Evolutionary conservation across 2,888 invertebrate genomes (phyloP).

Genomic region (Napeogenes sylphis): DNA sequence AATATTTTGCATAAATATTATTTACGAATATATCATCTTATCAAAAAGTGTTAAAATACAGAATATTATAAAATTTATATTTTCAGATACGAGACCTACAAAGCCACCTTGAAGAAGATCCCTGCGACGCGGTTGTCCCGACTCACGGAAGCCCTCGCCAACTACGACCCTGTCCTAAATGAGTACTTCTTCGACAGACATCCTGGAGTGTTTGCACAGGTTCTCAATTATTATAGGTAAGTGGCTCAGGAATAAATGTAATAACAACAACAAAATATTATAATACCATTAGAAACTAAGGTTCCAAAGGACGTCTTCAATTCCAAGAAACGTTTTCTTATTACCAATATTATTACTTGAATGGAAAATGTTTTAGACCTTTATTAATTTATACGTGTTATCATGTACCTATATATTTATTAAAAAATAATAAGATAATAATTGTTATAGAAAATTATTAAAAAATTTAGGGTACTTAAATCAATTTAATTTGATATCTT

Average conservation of each 20-base stretch:
- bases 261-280: too few species aligned
- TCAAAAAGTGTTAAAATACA: background rate
- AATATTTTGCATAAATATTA: background rate
- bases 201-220: conserved; percentile 93
- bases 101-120: conserved; percentile 91
- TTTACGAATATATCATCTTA: background rate
- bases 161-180: conserved; percentile 92
- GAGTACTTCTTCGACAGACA: conserved; percentile 91
- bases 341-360: too few species aligned
- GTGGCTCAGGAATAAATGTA: background rate
- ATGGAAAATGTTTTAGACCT: background rate
- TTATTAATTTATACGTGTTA: background rate
- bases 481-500: background rate
- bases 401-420: too few species aligned
- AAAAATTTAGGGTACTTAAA: background rate
- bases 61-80: background rate
- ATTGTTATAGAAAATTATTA: background rate
- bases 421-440: too few species aligned
- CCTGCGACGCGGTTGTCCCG: conserved; percentile 90
- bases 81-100: conserved; percentile 83
- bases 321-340: too few species aligned
- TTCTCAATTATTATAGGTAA: conserved; percentile 90
- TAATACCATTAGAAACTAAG: too few species aligned
- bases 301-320: background rate
- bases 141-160: conserved; percentile 89